A percentile compares a stretch with the other conserved stretches of the same genome.
Evolutionary conservation across 1,140 invertebrate genomes (phyloP).

Genomic region (Diprion similis): DNA sequence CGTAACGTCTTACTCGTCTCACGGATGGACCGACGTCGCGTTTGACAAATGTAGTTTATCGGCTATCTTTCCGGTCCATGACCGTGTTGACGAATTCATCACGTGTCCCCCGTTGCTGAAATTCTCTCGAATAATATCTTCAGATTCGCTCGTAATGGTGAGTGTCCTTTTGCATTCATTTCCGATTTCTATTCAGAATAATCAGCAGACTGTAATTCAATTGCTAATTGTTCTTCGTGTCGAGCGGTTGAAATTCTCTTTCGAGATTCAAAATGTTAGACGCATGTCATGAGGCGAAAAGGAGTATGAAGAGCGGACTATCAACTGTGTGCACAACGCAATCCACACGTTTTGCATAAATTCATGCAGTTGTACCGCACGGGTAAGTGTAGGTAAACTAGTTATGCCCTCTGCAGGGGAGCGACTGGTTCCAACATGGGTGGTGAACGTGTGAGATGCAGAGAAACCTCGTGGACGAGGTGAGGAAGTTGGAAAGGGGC

Average conservation of each 20-base stretch:
- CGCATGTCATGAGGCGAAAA: neutral
- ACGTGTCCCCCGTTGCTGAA: neutral
- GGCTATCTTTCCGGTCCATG: neutral
- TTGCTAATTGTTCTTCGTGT: too few relatives aligned
- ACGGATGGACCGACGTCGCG: neutral
- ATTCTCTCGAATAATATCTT: neutral
- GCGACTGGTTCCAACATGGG: neutral
- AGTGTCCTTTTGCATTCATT: neutral
- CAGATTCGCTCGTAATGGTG: neutral
- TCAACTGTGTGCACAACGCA: neutral
- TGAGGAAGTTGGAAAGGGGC: neutral
- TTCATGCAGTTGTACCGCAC: neutral
- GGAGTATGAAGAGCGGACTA: neutral
- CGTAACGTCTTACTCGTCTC: neutral
- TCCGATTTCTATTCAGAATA: neutral
- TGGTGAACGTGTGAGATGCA: neutral
- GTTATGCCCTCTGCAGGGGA: neutral
- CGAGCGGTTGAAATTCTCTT: neutral
- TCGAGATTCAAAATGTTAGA: neutral
- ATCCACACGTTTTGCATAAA: neutral
- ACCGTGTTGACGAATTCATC: neutral
- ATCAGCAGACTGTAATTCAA: neutral
- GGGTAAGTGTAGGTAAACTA: neutral
- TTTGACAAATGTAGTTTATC: neutral
- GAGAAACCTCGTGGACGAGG: neutral